Evolutionary conservation across 2,888 invertebrate species (phyloP).

Genomic region (Molanna angustata): DNA sequence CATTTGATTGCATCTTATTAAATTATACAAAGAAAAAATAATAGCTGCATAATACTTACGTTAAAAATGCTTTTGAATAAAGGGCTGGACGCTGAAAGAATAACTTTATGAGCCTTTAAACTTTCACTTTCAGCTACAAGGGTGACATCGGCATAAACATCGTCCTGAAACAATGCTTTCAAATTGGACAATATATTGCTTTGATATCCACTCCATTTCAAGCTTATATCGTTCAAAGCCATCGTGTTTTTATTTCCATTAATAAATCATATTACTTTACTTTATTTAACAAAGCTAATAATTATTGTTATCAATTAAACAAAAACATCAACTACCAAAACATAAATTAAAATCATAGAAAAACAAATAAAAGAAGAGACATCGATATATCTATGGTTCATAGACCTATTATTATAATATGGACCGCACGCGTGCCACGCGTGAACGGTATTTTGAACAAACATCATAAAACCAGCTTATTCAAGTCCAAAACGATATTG

Average conservation of each 20-base stretch:
- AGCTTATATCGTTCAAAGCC: constrained; percentile 58
- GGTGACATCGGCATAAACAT: constrained; percentile 65
- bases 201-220: constrained; percentile 69
- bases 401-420: too few species aligned
- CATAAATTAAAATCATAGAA: too few species aligned
- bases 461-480: too few species aligned
- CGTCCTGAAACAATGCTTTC: constrained; percentile 62
- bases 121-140: constrained; percentile 64
- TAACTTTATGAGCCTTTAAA: constrained; percentile 66
- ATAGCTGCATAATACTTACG: too few species aligned
- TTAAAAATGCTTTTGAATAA: constrained; percentile 64
- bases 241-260: constrained; percentile 27
- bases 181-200: constrained; percentile 63
- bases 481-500: too few species aligned
- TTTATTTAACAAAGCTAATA: neutral
- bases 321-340: neutral
- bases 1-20: too few species aligned
- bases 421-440: too few species aligned
- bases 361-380: too few species aligned
- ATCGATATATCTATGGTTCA: too few species aligned
- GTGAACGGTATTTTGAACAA: too few species aligned
- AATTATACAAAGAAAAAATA: too few species aligned
- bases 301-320: neutral
- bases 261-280: neutral
- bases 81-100: constrained; percentile 65